Evolutionary conservation across 2,888 invertebrate genomes (phyloP).

Genomic region (Drosophila sordidula): DNA sequence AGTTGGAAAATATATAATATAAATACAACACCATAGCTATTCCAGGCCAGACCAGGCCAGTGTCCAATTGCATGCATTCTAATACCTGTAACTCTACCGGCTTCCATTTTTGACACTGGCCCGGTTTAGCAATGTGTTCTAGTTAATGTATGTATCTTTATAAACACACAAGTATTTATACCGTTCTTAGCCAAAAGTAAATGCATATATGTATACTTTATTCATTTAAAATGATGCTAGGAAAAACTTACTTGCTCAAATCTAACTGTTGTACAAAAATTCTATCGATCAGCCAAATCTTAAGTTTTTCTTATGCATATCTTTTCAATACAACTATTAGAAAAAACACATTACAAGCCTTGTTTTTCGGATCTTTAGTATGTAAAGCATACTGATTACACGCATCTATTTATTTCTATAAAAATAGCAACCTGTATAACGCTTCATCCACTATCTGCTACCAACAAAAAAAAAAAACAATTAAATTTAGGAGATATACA

Average conservation of each 20-base stretch:
- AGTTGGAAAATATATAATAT: slow-evolving; percentile 29
- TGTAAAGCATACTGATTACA: slow-evolving; percentile 37
- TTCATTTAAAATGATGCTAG: slow-evolving; percentile 28
- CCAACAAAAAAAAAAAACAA: slow-evolving; percentile 15
- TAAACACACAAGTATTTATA: slow-evolving; percentile 20
- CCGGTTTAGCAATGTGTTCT: slow-evolving; percentile 13
- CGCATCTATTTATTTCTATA: slow-evolving; percentile 38
- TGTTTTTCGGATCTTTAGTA: slow-evolving; percentile 36
- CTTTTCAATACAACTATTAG: slow-evolving; percentile 12
- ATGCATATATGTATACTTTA: slow-evolving; percentile 16
- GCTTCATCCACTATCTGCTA: slow-evolving; percentile 47
- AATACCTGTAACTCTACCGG: slow-evolving; percentile 7
- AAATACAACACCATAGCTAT: slow-evolving; percentile 1
- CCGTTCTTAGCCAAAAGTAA: slow-evolving; percentile 25
- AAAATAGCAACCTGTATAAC: slow-evolving; percentile 45
- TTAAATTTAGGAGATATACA: slow-evolving; percentile 33
- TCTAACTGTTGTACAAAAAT: slow-evolving; percentile 11
- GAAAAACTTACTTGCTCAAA: slow-evolving; percentile 15
- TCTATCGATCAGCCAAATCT: not conserved
- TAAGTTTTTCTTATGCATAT: slow-evolving; percentile 28
- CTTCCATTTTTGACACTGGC: slow-evolving; percentile 16
- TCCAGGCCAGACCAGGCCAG: slow-evolving; percentile 4
- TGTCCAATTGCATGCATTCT: slow-evolving; percentile 17
- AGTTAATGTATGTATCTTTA: slow-evolving; percentile 20
- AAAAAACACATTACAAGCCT: slow-evolving; percentile 25